phyloP scores from a whole-genome alignment of 2,113 vertebrate species.

The Macrotus californicus region DNA sequence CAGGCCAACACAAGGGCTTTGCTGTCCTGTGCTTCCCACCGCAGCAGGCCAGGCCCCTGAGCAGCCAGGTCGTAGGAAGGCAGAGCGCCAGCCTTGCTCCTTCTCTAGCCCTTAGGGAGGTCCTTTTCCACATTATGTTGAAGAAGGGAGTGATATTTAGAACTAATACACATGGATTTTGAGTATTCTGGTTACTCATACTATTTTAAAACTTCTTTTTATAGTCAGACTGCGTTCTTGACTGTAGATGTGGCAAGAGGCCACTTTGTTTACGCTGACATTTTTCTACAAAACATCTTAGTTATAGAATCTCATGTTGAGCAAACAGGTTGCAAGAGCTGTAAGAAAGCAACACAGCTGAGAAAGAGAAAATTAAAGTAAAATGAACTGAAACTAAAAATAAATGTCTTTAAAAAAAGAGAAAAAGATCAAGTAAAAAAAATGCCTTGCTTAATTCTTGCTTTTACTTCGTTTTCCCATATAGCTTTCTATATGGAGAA shows the following conservation, averaged over 20 bases:
- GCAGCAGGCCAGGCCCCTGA: neutral
- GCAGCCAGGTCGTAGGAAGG: constrained; percentile 18
- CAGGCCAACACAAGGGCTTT: neutral
- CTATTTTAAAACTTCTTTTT: constrained; percentile 6
- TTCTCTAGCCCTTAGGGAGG: neutral
- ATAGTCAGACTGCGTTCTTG: neutral
- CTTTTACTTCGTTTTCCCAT: neutral
- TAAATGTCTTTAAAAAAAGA: neutral
- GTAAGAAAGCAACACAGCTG: neutral
- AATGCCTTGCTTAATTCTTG: neutral
- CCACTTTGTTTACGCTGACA: neutral
- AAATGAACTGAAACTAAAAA: constrained; percentile 38
- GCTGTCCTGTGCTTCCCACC: neutral
- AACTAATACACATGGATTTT: neutral
- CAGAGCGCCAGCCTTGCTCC: neutral
- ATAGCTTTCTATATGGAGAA: neutral
- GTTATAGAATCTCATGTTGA: neutral
- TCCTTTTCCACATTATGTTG: neutral
- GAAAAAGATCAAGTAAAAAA: neutral
- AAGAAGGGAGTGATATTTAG: neutral
- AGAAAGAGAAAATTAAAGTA: neutral
- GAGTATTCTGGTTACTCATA: neutral
- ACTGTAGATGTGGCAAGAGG: neutral
- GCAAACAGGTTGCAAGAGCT: neutral
- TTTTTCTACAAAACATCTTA: constrained; percentile 10